A percentile compares a stretch with the other conserved stretches of the same genome.
These are phyloP conservation scores for Trogon melanurus DNA, from an alignment of 2,113 vertebrate species.

Conservation along the genomic window DNA sequence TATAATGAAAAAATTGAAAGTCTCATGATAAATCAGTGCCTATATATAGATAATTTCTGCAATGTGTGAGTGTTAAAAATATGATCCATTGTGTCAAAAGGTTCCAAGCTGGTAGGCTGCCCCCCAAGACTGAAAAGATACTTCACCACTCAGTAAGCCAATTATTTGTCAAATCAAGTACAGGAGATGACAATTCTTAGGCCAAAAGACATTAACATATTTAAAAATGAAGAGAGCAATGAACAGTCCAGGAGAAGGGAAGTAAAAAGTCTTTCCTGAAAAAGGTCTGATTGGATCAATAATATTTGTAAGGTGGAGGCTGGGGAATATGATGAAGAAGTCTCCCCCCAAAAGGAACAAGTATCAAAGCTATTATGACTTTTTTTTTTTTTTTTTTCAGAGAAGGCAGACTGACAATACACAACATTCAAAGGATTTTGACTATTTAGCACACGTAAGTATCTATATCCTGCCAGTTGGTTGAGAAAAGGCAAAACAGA, in stretches of 20 bases:
- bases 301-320: neutral
- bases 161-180: neutral
- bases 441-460: neutral
- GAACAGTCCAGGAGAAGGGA: neutral
- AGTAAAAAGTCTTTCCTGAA: neutral
- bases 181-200: neutral
- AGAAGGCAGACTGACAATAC: neutral
- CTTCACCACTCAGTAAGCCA: neutral
- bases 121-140: neutral
- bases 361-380: neutral
- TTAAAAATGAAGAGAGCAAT: neutral
- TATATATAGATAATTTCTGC: neutral
- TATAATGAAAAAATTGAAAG: neutral
- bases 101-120: neutral
- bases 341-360: neutral
- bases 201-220: neutral
- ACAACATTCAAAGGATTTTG: neutral
- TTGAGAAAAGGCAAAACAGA: neutral
- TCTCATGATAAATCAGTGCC: neutral
- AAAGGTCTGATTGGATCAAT: neutral
- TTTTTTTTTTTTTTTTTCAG: neutral
- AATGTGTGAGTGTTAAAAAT: neutral
- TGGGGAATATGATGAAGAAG: neutral
- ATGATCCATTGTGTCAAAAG: neutral
- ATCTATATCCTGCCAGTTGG: neutral